Percentiles rank a stretch among this genome's conserved stretches.
Evolutionary conservation across 2,797 vertebrate genomes (phyloP).

Genomic region (Periparus ater): DNA sequence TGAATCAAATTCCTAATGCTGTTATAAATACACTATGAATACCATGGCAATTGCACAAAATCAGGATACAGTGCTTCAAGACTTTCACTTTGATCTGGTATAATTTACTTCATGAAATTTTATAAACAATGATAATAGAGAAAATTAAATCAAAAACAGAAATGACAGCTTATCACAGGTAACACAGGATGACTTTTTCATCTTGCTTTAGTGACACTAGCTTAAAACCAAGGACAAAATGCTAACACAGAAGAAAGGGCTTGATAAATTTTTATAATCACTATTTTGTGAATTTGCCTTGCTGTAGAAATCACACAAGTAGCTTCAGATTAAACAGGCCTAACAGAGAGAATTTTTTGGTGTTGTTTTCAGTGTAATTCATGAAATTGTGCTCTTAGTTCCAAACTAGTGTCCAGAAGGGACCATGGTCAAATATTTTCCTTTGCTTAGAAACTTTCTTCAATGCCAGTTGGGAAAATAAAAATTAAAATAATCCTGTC

Average conservation of each 20-base stretch:
- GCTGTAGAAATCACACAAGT: background rate
- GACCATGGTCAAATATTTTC: background rate
- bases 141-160: background rate
- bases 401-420: background rate
- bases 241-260: background rate
- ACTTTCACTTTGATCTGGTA: background rate
- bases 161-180: background rate
- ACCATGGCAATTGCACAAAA: background rate
- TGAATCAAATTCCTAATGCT: background rate
- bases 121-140: background rate
- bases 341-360: rapidly evolving
- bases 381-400: background rate
- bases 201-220: background rate
- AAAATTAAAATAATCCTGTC: background rate
- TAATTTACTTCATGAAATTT: background rate
- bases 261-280: background rate
- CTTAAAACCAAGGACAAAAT: background rate
- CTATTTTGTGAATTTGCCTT: background rate
- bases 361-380: background rate
- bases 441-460: background rate
- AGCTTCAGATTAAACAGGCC: background rate
- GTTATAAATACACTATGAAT: background rate
- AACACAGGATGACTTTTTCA: background rate
- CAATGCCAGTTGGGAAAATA: background rate
- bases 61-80: background rate